Conservation (phyloP, 2,797 vertebrate genomes). For the Graptemys geographica region DNA sequence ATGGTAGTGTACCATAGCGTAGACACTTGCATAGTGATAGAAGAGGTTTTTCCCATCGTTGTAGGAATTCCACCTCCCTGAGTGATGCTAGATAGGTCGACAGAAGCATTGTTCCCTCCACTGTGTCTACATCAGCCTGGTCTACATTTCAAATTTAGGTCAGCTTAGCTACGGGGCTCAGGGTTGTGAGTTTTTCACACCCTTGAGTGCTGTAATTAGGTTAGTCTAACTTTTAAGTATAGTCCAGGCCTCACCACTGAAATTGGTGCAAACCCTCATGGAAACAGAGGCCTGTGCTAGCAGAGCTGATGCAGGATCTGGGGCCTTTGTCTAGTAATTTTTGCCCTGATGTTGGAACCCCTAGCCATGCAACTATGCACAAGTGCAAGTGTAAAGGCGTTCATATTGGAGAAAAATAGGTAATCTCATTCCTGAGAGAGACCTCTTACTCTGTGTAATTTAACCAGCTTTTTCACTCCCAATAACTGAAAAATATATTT, state of each 20-base stretch:
- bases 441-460: not conserved
- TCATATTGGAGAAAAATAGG: not conserved
- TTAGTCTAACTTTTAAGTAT: not conserved
- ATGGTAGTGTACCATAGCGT: not conserved
- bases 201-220: not conserved
- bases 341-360: not conserved
- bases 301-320: not conserved
- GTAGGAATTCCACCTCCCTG: not conserved
- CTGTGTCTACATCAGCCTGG: not conserved
- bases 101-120: not conserved
- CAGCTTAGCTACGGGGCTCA: too few relatives aligned
- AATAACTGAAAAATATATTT: not conserved
- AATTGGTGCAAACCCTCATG: not conserved
- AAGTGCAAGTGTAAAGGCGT: not conserved
- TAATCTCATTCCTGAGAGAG: not conserved
- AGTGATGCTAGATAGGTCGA: not conserved
- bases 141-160: not conserved
- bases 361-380: not conserved
- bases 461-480: not conserved
- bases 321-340: not conserved
- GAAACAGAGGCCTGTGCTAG: not conserved
- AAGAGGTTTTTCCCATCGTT: not conserved
- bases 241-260: not conserved
- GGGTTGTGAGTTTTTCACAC: not conserved
- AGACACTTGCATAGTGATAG: not conserved